Base-by-base conservation (phyloP, 2,888 invertebrate species). In the Mythimna vitellina region DNA sequence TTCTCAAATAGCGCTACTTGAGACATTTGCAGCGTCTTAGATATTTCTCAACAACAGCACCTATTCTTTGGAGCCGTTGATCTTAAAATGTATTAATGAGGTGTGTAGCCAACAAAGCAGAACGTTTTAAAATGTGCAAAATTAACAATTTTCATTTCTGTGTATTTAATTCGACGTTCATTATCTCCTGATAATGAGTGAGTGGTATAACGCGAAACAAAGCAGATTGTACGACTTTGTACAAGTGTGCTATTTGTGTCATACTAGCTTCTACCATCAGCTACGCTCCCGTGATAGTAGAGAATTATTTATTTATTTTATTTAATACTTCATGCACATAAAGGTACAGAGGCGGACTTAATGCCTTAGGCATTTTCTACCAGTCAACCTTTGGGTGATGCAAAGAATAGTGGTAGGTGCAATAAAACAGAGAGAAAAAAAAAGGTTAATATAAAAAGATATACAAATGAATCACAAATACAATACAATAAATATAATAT, bases 131-230 rank as follows among this genome's bases (percentile, higher is more conserved):
- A 74, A 46, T 64, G 71, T n/a, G 22, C 17, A 51, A 25, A 46
- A 54, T 20, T 1, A 49, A 25, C 4, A 12, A 17, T 70, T 60
- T 22, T 12, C 14, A 22, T 38, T 53, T 53, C 78, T 53, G 60
- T 53, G 22, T 60, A 65, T 42, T 22, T 56, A 57, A 56, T 81
- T 81, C 66, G 25, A 12, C 22, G 61, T 62, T 53, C 64, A 54
- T 68, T 79, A 77, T 79, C 70, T 64, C 25, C 35, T 61, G 70
- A 81, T 81, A 81, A 81, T 81, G 38, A 49, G 22, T 38, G 32
- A 53, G 14, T 49, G 38, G 29, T 25, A 61, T 29, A 38, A 51
- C 22, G 58, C 20, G 56, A 60, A 70, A 77, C 66, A 67, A 76
- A 64, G 70, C 70, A 29, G 46, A 70, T 81, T 64, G 66, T 70